Evolutionary conservation across 2,113 vertebrate genomes (phyloP).

Genomic region (Limanda limanda): DNA sequence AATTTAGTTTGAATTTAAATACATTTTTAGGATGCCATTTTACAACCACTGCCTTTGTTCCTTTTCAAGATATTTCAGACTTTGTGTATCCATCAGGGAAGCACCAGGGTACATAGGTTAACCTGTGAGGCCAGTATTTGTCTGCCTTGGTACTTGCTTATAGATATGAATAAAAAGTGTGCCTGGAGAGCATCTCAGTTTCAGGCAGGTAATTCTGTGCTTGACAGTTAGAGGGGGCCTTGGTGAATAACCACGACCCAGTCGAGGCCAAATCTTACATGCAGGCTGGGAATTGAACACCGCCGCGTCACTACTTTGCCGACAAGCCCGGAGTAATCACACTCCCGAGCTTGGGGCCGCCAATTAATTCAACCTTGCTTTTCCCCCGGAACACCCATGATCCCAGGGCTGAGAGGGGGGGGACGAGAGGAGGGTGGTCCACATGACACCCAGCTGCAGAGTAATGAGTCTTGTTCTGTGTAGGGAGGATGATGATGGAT

Average conservation of each 20-base stretch:
- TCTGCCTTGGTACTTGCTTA: background rate
- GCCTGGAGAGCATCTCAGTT: conserved; percentile 30
- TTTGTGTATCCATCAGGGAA: background rate
- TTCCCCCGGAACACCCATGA: conserved; percentile 70
- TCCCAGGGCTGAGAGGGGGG: conserved; percentile 70
- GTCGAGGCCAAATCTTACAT: conserved; percentile 74
- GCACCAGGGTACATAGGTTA: background rate
- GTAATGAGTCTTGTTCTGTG: conserved; percentile 76
- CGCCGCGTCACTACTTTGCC: conserved; percentile 75
- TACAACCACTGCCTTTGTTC: background rate
- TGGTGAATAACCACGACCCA: conserved; percentile 45
- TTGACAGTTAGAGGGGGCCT: conserved; percentile 64
- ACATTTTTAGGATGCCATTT: background rate
- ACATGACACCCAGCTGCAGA: conserved; percentile 78
- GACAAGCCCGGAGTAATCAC: conserved; percentile 84
- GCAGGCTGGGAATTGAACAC: conserved; percentile 77
- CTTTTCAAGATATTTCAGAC: background rate
- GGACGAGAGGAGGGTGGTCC: conserved; percentile 67
- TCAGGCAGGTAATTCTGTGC: conserved; percentile 48
- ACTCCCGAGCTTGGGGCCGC: conserved; percentile 72
- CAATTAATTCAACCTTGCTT: conserved; percentile 84
- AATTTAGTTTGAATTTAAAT: background rate
- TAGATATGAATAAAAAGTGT: conserved; percentile 17
- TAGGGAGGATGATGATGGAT: conserved; percentile 8
- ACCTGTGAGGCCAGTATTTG: background rate